Evolutionary conservation across 2,113 vertebrate species (phyloP).

Genomic region (Miniopterus natalensis): DNA sequence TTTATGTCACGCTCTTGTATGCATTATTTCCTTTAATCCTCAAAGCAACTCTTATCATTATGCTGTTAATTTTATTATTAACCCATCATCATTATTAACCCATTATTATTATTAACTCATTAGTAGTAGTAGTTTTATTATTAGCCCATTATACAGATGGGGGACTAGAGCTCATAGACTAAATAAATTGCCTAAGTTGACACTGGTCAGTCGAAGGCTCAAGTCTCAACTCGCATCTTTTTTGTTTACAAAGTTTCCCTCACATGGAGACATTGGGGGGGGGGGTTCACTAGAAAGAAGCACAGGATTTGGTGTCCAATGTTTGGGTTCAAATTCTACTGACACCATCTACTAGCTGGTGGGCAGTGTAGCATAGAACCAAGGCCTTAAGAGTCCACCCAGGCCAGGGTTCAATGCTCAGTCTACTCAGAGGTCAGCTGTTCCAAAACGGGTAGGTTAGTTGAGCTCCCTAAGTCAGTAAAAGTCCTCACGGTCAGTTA

Average conservation of each 20-base stretch:
- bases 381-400: not conserved
- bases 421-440: not conserved
- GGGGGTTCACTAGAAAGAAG: not conserved
- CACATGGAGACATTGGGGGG: not conserved
- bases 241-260: not conserved
- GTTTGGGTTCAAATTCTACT: not conserved
- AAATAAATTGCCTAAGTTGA: not conserved
- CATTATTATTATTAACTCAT: not conserved
- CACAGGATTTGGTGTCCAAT: not conserved
- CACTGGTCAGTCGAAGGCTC: not conserved
- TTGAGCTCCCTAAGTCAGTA: too few species aligned
- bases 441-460: not conserved
- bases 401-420: not conserved
- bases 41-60: too few species aligned
- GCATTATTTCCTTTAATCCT: not conserved
- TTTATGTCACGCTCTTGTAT: not conserved
- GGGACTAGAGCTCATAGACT: not conserved
- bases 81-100: not conserved
- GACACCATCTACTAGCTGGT: not conserved
- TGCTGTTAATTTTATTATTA: not conserved
- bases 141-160: not conserved
- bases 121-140: not conserved
- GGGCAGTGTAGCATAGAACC: accelerated
- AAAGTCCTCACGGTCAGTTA: too few species aligned
- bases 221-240: not conserved